Percentiles rank a stretch among this genome's conserved stretches.
Conservation (phyloP, 2,888 invertebrate genomes). For the Isotomurus palustris region DNA sequence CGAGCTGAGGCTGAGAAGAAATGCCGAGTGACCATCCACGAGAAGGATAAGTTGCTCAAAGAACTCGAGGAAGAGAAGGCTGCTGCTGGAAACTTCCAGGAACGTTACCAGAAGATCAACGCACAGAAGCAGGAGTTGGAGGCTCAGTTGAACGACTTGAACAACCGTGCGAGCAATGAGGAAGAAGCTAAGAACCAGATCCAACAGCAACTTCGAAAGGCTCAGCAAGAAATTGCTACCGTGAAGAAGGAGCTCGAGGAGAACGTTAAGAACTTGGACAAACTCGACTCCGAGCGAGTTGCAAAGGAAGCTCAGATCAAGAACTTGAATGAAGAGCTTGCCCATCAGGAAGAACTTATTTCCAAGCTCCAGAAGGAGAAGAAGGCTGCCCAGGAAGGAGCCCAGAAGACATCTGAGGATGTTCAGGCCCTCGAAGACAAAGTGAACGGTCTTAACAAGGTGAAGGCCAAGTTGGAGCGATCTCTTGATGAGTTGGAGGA, state of each 20-base stretch:
- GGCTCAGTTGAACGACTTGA: conserved; percentile 54
- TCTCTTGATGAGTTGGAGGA: conserved; percentile 12
- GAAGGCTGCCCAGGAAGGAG: conserved; percentile 49
- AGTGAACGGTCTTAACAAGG: conserved; percentile 10
- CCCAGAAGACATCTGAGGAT: conserved; percentile 34
- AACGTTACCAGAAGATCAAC: conserved; percentile 55
- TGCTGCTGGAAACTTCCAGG: conserved; percentile 55
- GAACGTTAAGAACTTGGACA: neutral
- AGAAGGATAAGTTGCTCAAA: conserved; percentile 58
- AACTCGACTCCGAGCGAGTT: conserved; percentile 52
- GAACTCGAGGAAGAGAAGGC: conserved; percentile 57
- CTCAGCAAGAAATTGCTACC: conserved; percentile 55
- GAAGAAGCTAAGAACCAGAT: conserved; percentile 54
- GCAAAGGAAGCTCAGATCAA: conserved; percentile 54
- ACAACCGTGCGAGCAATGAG: conserved; percentile 55
- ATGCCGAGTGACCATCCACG: conserved; percentile 55
- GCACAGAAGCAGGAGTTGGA: conserved; percentile 57
- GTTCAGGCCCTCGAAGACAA: conserved; percentile 56
- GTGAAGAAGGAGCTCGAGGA: conserved; percentile 50
- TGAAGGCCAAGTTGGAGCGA: conserved; percentile 12
- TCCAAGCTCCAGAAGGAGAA: conserved; percentile 57
- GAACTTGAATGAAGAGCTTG: conserved; percentile 56
- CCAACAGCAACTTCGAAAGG: conserved; percentile 52
- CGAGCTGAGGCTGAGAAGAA: conserved; percentile 57
- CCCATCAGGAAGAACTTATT: conserved; percentile 57